Evolutionary conservation across 2,888 invertebrate genomes (phyloP).

Genomic region (Pharmacophagus antenor): DNA sequence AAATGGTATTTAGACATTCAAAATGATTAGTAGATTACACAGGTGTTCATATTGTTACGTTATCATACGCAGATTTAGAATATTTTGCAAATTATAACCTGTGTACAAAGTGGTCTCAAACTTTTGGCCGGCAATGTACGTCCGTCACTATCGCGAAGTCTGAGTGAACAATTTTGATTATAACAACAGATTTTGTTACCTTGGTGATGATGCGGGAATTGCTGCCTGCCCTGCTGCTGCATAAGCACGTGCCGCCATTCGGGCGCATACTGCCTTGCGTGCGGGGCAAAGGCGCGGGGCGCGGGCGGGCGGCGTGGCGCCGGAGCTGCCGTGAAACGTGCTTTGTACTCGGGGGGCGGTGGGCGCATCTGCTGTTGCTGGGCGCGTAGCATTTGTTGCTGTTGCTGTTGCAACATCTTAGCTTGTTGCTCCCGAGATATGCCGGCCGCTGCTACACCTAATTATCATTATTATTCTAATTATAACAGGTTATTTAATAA

Average conservation of each 20-base stretch:
- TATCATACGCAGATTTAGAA: too few relatives aligned
- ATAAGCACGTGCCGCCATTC: conserved; percentile 80
- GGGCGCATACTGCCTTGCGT: conserved; percentile 69
- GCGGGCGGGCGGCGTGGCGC: conserved; percentile 48
- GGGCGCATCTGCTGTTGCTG: conserved; percentile 83
- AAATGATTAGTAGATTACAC: too few relatives aligned
- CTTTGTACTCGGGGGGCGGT: conserved; percentile 93
- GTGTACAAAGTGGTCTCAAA: too few relatives aligned
- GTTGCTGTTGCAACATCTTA: conserved; percentile 85
- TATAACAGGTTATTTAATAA: neutral
- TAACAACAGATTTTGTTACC: conserved; percentile 42
- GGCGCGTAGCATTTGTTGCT: conserved; percentile 83
- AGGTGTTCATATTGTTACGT: too few relatives aligned
- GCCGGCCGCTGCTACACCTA: conserved; percentile 71
- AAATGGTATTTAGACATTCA: too few relatives aligned
- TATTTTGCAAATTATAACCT: too few relatives aligned
- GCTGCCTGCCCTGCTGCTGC: conserved; percentile 80
- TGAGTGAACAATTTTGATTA: neutral
- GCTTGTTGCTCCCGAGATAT: conserved; percentile 83
- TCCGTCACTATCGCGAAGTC: too few relatives aligned
- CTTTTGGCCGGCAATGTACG: too few relatives aligned
- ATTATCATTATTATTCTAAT: neutral
- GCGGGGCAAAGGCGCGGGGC: conserved; percentile 50
- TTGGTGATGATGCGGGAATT: conserved; percentile 75
- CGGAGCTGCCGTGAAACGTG: conserved; percentile 74